phyloP scores from a whole-genome alignment of 2,888 invertebrate species.

The Aleiodes testaceus region DNA sequence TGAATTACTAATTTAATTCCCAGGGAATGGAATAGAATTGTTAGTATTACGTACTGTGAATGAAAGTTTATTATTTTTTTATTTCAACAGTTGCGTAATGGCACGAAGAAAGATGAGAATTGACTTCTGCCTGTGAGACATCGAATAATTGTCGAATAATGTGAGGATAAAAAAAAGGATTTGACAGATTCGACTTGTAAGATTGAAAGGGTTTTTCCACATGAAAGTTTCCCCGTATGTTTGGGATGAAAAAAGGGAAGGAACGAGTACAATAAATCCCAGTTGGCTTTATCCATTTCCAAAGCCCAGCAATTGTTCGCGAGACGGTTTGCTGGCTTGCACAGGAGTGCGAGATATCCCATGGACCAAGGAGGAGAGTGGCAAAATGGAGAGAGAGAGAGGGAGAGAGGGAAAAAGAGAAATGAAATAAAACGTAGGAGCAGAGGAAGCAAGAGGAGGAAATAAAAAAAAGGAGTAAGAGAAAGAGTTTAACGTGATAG shows the following conservation, averaged over 20 bases:
- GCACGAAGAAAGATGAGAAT: neutral
- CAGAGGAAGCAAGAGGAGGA: slow-evolving; percentile 1
- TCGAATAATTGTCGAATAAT: slow-evolving; percentile 8
- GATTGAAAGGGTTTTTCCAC: slow-evolving; percentile 24
- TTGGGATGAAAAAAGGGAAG: slow-evolving; percentile 3
- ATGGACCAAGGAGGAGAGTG: neutral
- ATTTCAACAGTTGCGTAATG: slow-evolving; percentile 8
- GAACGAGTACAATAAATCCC: slow-evolving; percentile 42
- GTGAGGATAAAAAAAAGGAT: neutral
- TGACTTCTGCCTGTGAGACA: too few species aligned
- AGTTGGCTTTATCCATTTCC: slow-evolving; percentile 36
- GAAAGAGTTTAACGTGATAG: slow-evolving; percentile 16
- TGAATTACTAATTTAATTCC: slow-evolving; percentile 14
- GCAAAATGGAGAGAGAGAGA: slow-evolving; percentile 1
- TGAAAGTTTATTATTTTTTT: slow-evolving; percentile 11
- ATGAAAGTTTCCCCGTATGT: slow-evolving; percentile 26
- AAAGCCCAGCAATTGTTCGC: slow-evolving; percentile 40
- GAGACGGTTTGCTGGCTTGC: slow-evolving; percentile 27
- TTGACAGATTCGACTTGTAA: slow-evolving; percentile 19
- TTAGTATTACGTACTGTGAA: slow-evolving; percentile 26
- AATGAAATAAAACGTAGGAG: slow-evolving; percentile 26
- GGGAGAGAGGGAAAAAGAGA: neutral
- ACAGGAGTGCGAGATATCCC: slow-evolving; percentile 33
- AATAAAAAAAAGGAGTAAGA: slow-evolving; percentile 12
- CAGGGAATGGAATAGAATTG: slow-evolving; percentile 13